Base-by-base conservation (phyloP, 2,888 invertebrate genomes). In the Harpagoxenus sublaevis region DNA sequence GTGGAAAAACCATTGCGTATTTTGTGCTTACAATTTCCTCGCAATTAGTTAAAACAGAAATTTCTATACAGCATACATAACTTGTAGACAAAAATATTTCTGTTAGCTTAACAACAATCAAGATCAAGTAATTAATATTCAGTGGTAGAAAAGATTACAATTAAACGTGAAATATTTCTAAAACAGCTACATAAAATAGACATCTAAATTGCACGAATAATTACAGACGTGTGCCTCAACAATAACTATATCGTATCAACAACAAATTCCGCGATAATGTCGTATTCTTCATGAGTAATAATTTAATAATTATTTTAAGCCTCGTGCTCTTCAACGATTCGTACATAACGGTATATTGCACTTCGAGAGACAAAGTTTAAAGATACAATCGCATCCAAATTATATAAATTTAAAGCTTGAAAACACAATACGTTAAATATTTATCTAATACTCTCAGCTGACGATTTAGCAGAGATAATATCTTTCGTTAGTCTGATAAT, bases 121-220 rank as follows among this genome's bases (percentile, higher is more conserved):
- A 68, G 70, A 45, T 31, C 1, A 3, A 60, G 71, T 23, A 60
- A 60, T 48, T 55, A 79, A 79, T 79, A 48, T 28, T 42, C 28
- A 68, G n/a, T 68, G 9, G 9, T 45, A 68, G 70, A 81, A 60
- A 71, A 79, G 5, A 48, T 60, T 60, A 74, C 35, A 60, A 73
- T 48, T 28, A 51, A 79, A 70, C 45, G 45, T 79, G 57, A 78
- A 78, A 60, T 55, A 55, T 70, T 70, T 70, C 23, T 48, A 70
- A 71, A 79, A 62, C 28, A 60, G 28, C 51, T 62, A 62, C 79
- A 39, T 39, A 51, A 81, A 81, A 81, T 81, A 81, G 73, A 81
- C 79, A 81, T 73, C 48, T 73, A 81, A 81, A 73, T 73, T 73
- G 73, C 79, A 81, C 73, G 60, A 81, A 81, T 81, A 81, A 81